phyloP scores from a whole-genome alignment of 2,888 invertebrate species.

The Epirrhoe tristata region DNA sequence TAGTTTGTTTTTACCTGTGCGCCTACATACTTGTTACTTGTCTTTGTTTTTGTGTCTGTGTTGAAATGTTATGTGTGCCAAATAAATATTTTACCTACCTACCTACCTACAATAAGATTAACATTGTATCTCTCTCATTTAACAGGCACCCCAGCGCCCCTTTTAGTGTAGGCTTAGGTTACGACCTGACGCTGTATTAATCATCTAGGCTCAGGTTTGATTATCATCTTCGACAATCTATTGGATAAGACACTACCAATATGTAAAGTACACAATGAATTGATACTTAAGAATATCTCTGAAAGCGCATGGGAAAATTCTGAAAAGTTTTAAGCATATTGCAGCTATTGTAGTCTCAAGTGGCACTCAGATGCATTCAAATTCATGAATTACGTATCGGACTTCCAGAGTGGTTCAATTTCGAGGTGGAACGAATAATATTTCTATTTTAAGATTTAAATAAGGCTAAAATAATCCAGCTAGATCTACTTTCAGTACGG shows the following conservation, averaged over 20 bases:
- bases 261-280: background rate
- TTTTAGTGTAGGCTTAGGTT: no score
- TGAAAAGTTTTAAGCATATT: background rate
- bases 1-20: no score
- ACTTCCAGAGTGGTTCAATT: constrained; percentile 4
- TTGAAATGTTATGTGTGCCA: no score
- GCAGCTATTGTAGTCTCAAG: constrained; percentile 7
- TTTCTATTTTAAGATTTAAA: background rate
- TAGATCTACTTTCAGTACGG: no score
- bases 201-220: no score
- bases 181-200: no score
- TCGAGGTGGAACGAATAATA: background rate
- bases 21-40: no score
- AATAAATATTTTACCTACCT: no score
- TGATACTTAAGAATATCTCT: background rate
- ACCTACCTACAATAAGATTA: no score
- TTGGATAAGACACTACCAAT: background rate
- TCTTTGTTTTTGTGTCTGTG: no score
- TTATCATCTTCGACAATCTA: background rate
- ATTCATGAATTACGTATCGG: constrained; percentile 1
- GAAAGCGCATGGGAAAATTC: background rate
- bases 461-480: background rate
- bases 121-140: no score
- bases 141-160: no score
- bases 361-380: constrained; percentile 5